phyloP scores from a whole-genome alignment of 2,888 invertebrate genomes.

The Meiosimyza platycephala region DNA sequence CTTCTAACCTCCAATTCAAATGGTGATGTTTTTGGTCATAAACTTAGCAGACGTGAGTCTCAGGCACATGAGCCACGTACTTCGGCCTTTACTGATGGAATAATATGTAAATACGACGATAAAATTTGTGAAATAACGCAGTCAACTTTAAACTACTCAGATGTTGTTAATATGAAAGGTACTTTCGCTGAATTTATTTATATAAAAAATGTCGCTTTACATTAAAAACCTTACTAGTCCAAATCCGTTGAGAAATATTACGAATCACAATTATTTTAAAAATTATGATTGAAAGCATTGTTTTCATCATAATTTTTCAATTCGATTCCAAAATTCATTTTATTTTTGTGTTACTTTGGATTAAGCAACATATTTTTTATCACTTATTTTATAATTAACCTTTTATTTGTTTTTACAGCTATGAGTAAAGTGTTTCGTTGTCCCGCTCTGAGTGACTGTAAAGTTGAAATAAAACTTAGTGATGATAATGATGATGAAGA shows the following conservation, averaged over 20 bases:
- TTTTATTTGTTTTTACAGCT: constrained; percentile 32
- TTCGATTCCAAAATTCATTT: too few species aligned
- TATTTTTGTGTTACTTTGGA: too few species aligned
- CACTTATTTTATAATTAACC: not conserved
- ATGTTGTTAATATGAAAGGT: constrained; percentile 49
- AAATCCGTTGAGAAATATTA: too few species aligned
- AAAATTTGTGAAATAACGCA: constrained; percentile 45
- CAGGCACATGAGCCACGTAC: constrained; percentile 44
- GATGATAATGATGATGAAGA: constrained; percentile 33
- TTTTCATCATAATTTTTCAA: too few species aligned
- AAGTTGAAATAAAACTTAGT: constrained; percentile 18
- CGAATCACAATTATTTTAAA: too few species aligned
- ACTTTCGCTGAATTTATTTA: not conserved
- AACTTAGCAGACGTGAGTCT: constrained; percentile 40
- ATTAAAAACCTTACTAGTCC: too few species aligned
- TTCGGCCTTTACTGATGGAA: constrained; percentile 45
- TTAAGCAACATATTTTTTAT: too few species aligned
- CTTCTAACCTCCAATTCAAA: constrained; percentile 57
- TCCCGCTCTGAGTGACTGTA: constrained; percentile 36
- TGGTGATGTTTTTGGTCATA: constrained; percentile 57
- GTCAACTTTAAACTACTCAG: constrained; percentile 48
- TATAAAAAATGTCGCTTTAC: too few species aligned
- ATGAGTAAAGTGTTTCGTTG: constrained; percentile 54
- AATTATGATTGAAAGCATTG: too few species aligned
- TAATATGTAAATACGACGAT: constrained; percentile 50